phyloP scores from a whole-genome alignment of 2,113 vertebrate species.

The Hylia prasina region DNA sequence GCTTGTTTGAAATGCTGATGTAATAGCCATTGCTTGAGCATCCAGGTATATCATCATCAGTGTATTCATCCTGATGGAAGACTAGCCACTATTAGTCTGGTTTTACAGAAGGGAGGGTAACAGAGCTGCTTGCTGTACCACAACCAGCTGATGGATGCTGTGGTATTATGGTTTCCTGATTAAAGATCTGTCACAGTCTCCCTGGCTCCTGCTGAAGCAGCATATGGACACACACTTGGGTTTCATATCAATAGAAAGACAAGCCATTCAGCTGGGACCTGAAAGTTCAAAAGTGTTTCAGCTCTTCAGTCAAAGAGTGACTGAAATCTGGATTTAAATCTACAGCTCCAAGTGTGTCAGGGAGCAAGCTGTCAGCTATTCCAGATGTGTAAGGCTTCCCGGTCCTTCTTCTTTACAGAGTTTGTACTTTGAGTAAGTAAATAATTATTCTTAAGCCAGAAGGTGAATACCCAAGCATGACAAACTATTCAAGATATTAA shows the following conservation, averaged over 20 bases:
- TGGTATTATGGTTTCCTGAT: background rate
- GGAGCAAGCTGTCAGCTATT: background rate
- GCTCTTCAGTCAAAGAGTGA: background rate
- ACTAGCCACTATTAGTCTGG: background rate
- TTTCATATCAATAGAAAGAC: background rate
- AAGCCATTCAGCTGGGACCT: background rate
- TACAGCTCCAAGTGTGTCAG: background rate
- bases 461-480: background rate
- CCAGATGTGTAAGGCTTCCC: background rate
- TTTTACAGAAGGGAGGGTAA: background rate
- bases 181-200: background rate
- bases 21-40: background rate
- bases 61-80: background rate
- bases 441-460: background rate
- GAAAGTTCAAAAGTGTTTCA: background rate
- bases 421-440: background rate
- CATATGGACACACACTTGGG: background rate
- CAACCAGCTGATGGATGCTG: background rate
- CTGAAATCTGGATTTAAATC: background rate
- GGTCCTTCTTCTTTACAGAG: background rate
- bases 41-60: background rate
- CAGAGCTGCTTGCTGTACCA: background rate
- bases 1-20: background rate
- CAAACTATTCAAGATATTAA: background rate
- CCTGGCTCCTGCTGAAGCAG: background rate